These are phyloP conservation scores for Peromyscus polionotus DNA, from an alignment of 2,113 vertebrate species.

Conservation along the genomic window DNA sequence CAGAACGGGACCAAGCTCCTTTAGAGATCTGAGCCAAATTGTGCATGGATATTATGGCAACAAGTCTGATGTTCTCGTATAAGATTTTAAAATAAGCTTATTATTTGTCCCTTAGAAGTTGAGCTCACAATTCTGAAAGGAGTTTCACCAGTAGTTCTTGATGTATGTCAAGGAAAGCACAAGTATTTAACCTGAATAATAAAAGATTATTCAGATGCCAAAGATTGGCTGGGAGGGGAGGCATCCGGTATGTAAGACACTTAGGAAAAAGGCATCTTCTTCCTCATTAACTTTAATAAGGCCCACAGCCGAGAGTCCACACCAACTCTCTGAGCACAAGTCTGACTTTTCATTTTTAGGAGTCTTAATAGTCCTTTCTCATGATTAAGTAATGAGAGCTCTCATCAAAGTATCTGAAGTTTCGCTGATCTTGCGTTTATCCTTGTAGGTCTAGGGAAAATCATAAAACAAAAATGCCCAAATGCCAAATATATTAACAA, in stretches of 20 bases:
- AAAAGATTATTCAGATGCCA: slow-evolving; percentile 41
- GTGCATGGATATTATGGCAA: neutral
- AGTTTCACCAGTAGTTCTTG: slow-evolving; percentile 10
- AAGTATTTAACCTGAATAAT: neutral
- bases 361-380: slow-evolving; percentile 88
- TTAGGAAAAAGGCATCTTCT: slow-evolving; percentile 76
- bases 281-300: slow-evolving; percentile 88
- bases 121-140: neutral
- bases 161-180: neutral
- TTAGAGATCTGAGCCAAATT: slow-evolving; percentile 25
- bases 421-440: slow-evolving; percentile 89
- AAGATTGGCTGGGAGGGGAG: slow-evolving; percentile 51
- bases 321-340: slow-evolving; percentile 85
- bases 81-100: neutral
- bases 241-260: slow-evolving; percentile 47
- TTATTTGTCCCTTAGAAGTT: neutral
- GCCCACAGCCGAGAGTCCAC: slow-evolving; percentile 85
- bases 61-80: neutral
- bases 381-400: slow-evolving; percentile 91
- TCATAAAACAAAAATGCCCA: slow-evolving; percentile 82
- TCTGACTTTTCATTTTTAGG: slow-evolving; percentile 85
- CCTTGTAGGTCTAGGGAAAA: slow-evolving; percentile 78
- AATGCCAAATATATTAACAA: slow-evolving; percentile 74
- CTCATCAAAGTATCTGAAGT: slow-evolving; percentile 85
- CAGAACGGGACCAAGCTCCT: slow-evolving; percentile 41